phyloP scores from a whole-genome alignment of 2,888 invertebrate species.

The Trichogramma evanescens region DNA sequence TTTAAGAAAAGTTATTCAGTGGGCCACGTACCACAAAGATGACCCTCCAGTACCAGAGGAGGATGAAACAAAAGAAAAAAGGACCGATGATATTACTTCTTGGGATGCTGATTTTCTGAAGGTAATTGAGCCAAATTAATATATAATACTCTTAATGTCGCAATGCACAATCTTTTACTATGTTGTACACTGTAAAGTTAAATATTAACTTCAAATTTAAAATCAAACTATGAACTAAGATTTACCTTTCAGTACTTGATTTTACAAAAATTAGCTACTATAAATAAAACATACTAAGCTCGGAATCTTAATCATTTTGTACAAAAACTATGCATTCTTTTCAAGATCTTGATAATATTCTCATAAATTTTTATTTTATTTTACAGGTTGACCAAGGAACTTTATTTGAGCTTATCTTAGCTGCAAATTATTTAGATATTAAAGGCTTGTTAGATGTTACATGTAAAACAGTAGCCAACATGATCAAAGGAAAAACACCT shows the following conservation, averaged over 20 bases:
- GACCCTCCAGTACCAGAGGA: conserved; percentile 95
- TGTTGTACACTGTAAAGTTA: too few relatives aligned
- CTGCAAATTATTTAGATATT: conserved; percentile 95
- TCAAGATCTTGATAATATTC: too few relatives aligned
- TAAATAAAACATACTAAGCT: too few relatives aligned
- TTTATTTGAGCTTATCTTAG: conserved; percentile 92
- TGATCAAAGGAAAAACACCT: conserved; percentile 98
- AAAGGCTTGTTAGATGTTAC: conserved; percentile 93
- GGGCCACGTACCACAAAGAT: conserved; percentile 91
- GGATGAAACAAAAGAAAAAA: conserved; percentile 93
- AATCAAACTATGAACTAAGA: too few relatives aligned
- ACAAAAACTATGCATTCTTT: not conserved
- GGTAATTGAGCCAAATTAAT: conserved; percentile 30
- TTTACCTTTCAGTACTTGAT: not conserved
- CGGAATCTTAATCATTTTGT: too few relatives aligned
- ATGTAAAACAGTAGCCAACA: conserved; percentile 96
- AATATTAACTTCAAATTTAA: too few relatives aligned
- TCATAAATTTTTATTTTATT: not conserved
- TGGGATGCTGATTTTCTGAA: conserved; percentile 99
- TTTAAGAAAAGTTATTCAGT: conserved; percentile 85
- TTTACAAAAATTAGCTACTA: too few relatives aligned
- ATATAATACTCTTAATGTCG: too few relatives aligned
- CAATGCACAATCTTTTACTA: too few relatives aligned
- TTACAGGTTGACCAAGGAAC: conserved; percentile 85
- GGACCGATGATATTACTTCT: conserved; percentile 97